These are phyloP conservation scores for Lycorma delicatula DNA, from an alignment of 1,140 invertebrate genomes.

Conservation along the genomic window DNA sequence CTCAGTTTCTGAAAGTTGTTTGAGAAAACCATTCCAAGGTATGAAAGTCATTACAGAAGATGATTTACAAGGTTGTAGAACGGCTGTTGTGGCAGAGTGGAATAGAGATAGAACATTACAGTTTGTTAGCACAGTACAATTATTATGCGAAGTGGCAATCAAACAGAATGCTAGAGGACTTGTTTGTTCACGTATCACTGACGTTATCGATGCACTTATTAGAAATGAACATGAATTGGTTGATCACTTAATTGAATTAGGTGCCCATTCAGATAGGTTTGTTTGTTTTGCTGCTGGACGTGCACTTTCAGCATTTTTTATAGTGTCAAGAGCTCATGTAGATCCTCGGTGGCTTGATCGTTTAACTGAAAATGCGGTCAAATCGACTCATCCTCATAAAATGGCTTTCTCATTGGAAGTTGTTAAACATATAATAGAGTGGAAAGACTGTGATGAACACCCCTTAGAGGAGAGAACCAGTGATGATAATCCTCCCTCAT, in stretches of 20 bases:
- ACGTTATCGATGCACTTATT: conserved; percentile 68
- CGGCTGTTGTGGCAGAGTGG: conserved; percentile 55
- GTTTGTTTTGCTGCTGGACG: conserved; percentile 69
- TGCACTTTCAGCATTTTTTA: conserved; percentile 70
- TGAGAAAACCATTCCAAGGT: conserved; percentile 58
- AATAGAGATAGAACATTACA: conserved; percentile 58
- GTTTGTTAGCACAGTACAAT: conserved; percentile 70
- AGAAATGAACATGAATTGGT: conserved; percentile 72
- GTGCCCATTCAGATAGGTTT: conserved; percentile 66
- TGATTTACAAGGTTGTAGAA: conserved; percentile 39
- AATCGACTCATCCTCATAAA: conserved; percentile 57
- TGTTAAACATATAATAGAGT: conserved; percentile 74
- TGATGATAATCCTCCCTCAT: conserved; percentile 24
- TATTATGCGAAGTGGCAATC: conserved; percentile 73
- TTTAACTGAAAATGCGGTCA: conserved; percentile 41
- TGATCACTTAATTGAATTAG: conserved; percentile 70
- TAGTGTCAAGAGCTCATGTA: conserved; percentile 69
- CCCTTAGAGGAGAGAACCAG: conserved; percentile 56
- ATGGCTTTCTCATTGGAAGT: conserved; percentile 77
- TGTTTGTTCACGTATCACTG: conserved; percentile 67
- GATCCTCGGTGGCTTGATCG: conserved; percentile 69
- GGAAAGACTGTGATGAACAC: conserved; percentile 75
- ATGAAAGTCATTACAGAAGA: conserved; percentile 32
- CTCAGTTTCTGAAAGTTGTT: conserved; percentile 55
- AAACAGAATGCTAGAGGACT: conserved; percentile 71